These are phyloP conservation scores for Caenorhabditis afra DNA, from an alignment of 2,888 invertebrate species.

Conservation along the genomic window DNA sequence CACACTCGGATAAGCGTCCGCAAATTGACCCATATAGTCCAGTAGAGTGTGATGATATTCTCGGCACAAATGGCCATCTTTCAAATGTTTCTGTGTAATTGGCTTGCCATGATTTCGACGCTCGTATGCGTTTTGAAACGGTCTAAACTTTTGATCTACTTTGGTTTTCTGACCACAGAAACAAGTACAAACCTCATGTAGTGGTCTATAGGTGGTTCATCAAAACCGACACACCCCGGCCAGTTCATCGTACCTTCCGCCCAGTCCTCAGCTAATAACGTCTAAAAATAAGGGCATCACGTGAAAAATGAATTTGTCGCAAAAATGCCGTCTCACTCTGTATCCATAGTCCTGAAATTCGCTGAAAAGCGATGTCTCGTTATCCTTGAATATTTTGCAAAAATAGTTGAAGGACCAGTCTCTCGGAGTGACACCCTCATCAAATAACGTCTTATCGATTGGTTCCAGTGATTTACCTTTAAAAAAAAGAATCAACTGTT, in stretches of 20 bases:
- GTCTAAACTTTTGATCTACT: conserved; percentile 33
- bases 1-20: conserved; percentile 60
- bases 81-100: conserved; percentile 54
- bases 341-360: conserved; percentile 62
- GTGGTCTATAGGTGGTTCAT: conserved; percentile 66
- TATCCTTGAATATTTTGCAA: conserved; percentile 61
- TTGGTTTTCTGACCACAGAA: not conserved
- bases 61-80: conserved; percentile 50
- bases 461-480: conserved; percentile 60
- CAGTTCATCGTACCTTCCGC: conserved; percentile 71
- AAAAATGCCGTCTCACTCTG: conserved; percentile 23
- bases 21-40: conserved; percentile 67
- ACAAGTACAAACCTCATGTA: conserved; percentile 61
- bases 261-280: conserved; percentile 72
- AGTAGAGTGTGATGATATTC: conserved; percentile 63
- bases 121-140: conserved; percentile 65
- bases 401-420: conserved; percentile 57
- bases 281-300: conserved; percentile 27
- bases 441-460: conserved; percentile 52
- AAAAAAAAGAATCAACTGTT: not conserved
- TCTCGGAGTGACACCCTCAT: conserved; percentile 21
- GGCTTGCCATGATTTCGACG: conserved; percentile 20
- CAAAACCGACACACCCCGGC: conserved; percentile 70
- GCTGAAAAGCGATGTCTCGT: conserved; percentile 59
- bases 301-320: not conserved